Percentiles rank a stretch among this genome's conserved stretches.
Evolutionary conservation across 2,888 invertebrate species (phyloP).

Genomic region (Hirtodrosophila histrioides): DNA sequence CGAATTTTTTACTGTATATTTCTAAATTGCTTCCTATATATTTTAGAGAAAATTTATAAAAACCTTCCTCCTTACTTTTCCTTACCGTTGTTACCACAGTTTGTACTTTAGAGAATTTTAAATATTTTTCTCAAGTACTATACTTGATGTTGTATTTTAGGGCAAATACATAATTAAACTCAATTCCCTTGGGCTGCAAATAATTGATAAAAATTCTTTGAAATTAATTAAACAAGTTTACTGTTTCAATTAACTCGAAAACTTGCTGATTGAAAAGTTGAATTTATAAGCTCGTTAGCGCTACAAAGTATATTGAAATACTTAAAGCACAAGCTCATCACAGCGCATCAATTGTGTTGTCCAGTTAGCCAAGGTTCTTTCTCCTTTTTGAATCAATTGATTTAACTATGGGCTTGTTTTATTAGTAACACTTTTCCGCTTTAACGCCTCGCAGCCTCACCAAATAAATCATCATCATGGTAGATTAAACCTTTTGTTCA

Average conservation of each 20-base stretch:
- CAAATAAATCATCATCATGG: conserved; percentile 31
- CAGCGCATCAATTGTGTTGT: background rate
- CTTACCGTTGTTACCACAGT: too few relatives aligned
- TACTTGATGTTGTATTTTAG: too few relatives aligned
- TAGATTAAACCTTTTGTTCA: conserved; percentile 40
- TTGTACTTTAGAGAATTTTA: too few relatives aligned
- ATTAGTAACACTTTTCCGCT: conserved; percentile 29
- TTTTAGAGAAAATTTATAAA: too few relatives aligned
- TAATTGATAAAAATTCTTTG: too few relatives aligned
- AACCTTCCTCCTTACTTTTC: too few relatives aligned
- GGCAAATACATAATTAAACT: too few relatives aligned
- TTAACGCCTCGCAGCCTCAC: conserved; percentile 16
- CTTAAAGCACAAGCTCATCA: background rate
- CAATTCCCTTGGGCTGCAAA: too few relatives aligned
- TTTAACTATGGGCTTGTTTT: conserved; percentile 4
- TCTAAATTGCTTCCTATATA: too few relatives aligned
- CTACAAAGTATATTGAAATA: background rate
- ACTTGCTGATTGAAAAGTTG: conserved; percentile 3
- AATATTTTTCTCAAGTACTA: too few relatives aligned
- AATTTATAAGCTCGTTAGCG: conserved; percentile 24
- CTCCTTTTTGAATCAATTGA: conserved; percentile 11
- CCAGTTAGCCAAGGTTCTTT: background rate
- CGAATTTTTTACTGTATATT: too few relatives aligned
- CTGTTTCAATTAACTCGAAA: background rate
- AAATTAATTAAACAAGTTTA: conserved; percentile 4